A percentile compares a stretch with the other conserved stretches of the same genome.
Conservation (phyloP, 92 coral and sea anemone genomes). For the Paragorgia papillata region DNA sequence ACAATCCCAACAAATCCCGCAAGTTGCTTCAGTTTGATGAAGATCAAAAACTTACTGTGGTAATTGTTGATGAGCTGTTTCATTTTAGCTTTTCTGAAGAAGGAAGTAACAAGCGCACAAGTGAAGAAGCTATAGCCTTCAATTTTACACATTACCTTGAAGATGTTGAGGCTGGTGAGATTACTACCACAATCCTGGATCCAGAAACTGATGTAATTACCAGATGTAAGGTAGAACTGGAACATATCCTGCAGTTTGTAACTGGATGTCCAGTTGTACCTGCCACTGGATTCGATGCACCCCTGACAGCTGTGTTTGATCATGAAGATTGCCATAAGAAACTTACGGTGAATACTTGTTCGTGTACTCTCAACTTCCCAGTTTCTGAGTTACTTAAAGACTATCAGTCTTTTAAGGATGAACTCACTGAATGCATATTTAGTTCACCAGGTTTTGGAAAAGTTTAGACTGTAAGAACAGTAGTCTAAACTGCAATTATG, state of each 20-base stretch:
- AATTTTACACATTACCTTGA: slow-evolving; percentile 68
- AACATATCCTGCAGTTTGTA: slow-evolving; percentile 58
- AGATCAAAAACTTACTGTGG: slow-evolving; percentile 50
- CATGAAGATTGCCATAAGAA: slow-evolving; percentile 49
- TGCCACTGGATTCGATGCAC: slow-evolving; percentile 54
- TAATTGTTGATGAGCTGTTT: slow-evolving; percentile 48
- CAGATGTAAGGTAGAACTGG: slow-evolving; percentile 45
- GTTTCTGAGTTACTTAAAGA: slow-evolving; percentile 54
- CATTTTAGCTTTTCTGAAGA: slow-evolving; percentile 33
- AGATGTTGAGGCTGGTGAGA: slow-evolving; percentile 59
- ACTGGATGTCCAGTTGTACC: slow-evolving; percentile 60
- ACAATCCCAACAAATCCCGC: slow-evolving; percentile 50
- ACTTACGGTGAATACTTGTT: slow-evolving; percentile 56
- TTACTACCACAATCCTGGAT: slow-evolving; percentile 57
- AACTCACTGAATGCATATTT: slow-evolving; percentile 66
- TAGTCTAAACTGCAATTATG: no score
- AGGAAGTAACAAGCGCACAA: slow-evolving; percentile 51
- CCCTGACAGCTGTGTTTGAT: slow-evolving; percentile 46
- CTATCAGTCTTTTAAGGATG: slow-evolving; percentile 56
- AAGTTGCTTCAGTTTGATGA: slow-evolving; percentile 50
- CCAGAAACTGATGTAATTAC: slow-evolving; percentile 54
- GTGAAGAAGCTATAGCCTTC: slow-evolving; percentile 69
- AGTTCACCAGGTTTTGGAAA: slow-evolving; percentile 68
- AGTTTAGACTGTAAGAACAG: slow-evolving; percentile 33
- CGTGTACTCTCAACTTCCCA: slow-evolving; percentile 56